phyloP scores from a whole-genome alignment of 2,888 invertebrate genomes.

The Heliconius cydno region DNA sequence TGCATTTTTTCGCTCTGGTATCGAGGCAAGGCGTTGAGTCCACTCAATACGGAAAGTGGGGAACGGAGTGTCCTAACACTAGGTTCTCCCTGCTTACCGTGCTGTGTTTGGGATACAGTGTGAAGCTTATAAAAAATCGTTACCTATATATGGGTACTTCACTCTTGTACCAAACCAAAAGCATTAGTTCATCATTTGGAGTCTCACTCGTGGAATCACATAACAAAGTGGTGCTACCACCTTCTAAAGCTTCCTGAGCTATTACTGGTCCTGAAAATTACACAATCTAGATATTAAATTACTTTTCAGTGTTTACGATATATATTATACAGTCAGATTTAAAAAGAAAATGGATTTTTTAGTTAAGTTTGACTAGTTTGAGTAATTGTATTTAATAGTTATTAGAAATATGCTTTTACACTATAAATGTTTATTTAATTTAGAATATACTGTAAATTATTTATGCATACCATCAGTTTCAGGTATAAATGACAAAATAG shows the following conservation, averaged over 20 bases:
- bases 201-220: conserved; percentile 83
- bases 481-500: conserved; percentile 69
- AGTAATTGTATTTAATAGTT: neutral
- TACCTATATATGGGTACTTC: conserved; percentile 86
- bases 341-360: neutral
- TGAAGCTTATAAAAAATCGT: neutral
- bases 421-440: too few species aligned
- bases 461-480: conserved; percentile 71
- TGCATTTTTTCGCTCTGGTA: too few species aligned
- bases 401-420: neutral
- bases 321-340: neutral
- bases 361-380: neutral
- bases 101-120: too few species aligned
- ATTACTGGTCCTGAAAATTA: conserved; percentile 74
- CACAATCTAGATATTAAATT: conserved; percentile 21
- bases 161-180: conserved; percentile 86
- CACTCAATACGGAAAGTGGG: too few species aligned
- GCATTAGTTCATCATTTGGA: conserved; percentile 82
- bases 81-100: too few species aligned
- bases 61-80: too few species aligned
- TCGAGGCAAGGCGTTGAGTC: too few species aligned
- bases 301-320: too few species aligned
- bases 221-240: conserved; percentile 78
- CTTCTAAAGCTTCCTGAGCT: conserved; percentile 81
- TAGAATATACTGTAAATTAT: too few species aligned